Percentiles rank a stretch among this genome's conserved stretches.
These are phyloP conservation scores for Petrocephalus sullivani DNA, from an alignment of 2,797 vertebrate species.

Conservation along the genomic window DNA sequence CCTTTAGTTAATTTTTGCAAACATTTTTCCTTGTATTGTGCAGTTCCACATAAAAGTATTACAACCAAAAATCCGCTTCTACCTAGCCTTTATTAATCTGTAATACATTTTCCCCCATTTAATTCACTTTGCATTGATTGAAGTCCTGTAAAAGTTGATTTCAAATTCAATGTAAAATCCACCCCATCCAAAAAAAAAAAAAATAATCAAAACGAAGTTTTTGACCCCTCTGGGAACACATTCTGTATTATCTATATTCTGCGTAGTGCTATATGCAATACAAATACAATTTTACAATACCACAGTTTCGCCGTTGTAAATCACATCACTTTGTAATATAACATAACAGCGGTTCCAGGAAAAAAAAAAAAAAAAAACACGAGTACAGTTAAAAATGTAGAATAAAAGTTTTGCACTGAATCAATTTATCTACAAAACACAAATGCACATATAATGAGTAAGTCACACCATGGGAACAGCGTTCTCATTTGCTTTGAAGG, in stretches of 20 bases:
- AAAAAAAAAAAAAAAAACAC: background rate
- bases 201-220: background rate
- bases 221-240: constrained; percentile 23
- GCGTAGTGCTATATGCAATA: constrained; percentile 24
- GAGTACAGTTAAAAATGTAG: background rate
- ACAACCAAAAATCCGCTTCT: background rate
- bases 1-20: background rate
- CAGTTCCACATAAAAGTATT: background rate
- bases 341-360: constrained; percentile 11
- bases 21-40: background rate
- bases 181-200: constrained; percentile 28
- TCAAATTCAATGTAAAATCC: background rate
- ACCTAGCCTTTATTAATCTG: background rate
- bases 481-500: background rate
- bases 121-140: background rate
- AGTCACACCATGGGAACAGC: background rate
- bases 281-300: constrained; percentile 19
- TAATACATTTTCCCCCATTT: background rate
- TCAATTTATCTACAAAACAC: constrained; percentile 19
- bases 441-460: constrained; percentile 8
- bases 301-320: constrained; percentile 11
- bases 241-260: constrained; percentile 22
- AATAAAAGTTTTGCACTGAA: constrained; percentile 13
- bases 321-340: constrained; percentile 16
- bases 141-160: background rate